These are phyloP conservation scores for Agrochola lota DNA, from an alignment of 2,888 invertebrate species.

Conservation along the genomic window DNA sequence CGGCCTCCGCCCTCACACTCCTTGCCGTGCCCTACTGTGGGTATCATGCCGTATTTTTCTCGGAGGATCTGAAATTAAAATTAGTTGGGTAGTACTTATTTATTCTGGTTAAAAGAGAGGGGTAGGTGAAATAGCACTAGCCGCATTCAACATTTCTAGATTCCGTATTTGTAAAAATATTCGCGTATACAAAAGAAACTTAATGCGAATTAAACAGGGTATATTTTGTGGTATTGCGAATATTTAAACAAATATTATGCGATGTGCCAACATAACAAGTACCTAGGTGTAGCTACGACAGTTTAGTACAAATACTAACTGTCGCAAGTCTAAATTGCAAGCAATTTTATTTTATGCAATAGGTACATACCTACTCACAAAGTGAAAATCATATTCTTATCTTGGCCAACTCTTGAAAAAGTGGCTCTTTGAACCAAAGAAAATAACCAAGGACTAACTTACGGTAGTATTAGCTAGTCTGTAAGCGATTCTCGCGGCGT, in stretches of 20 bases:
- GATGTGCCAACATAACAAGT: background rate
- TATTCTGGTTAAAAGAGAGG: background rate
- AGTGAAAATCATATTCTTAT: background rate
- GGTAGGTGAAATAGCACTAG: background rate
- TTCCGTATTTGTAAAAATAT: background rate
- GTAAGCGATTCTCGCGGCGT: conserved; percentile 91
- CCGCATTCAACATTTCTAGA: background rate
- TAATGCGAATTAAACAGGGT: background rate
- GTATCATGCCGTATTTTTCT: conserved; percentile 90
- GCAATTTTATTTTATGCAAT: background rate
- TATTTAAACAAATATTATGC: background rate
- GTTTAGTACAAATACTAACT: background rate
- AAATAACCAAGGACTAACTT: conserved; percentile 48
- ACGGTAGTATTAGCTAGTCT: conserved; percentile 90
- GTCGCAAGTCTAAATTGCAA: background rate
- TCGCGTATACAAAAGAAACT: background rate
- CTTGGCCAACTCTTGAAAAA: background rate
- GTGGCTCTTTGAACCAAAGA: background rate
- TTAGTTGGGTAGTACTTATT: background rate
- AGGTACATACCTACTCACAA: background rate
- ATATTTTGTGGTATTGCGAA: background rate
- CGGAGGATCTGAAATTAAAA: conserved; percentile 83
- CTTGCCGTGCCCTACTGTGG: conserved; percentile 85
- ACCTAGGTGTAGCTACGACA: background rate
- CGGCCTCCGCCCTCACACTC: conserved; percentile 85